A percentile compares a stretch with the other conserved stretches of the same genome.
Evolutionary conservation across 2,888 invertebrate species (phyloP).

Genomic region (Nomada fucata): DNA sequence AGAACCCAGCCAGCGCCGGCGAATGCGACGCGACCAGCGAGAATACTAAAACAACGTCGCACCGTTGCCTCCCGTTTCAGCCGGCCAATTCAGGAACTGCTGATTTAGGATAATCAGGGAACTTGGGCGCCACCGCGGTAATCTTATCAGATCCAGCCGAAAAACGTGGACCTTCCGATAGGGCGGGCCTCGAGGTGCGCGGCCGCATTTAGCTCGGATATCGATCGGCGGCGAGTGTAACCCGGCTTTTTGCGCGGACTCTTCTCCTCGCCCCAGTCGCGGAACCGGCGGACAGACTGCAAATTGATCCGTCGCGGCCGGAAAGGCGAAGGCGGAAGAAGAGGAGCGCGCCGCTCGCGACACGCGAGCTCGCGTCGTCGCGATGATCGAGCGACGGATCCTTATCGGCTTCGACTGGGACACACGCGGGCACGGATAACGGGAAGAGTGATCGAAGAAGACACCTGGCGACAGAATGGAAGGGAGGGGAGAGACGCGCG

Average conservation of each 20-base stretch:
- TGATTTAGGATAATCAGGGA: slow-evolving; percentile 32
- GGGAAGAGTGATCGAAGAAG: slow-evolving; percentile 24
- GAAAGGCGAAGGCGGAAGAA: too few relatives aligned
- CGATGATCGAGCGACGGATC: slow-evolving; percentile 30
- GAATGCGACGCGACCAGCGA: too few relatives aligned
- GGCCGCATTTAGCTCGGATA: slow-evolving; percentile 2
- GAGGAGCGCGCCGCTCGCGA: slow-evolving; percentile 13
- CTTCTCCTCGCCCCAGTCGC: slow-evolving; percentile 17
- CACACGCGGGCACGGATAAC: slow-evolving; percentile 71
- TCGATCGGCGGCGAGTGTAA: slow-evolving; percentile 42
- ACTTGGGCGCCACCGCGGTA: slow-evolving; percentile 9
- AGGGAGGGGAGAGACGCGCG: not conserved
- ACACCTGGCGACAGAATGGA: not conserved
- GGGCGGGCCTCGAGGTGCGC: not conserved
- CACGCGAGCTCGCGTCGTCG: slow-evolving; percentile 40
- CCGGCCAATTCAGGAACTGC: not conserved
- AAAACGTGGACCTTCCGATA: slow-evolving; percentile 23
- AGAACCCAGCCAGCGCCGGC: too few relatives aligned
- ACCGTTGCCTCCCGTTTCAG: too few relatives aligned
- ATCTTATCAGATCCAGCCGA: slow-evolving; percentile 29
- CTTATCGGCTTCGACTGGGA: slow-evolving; percentile 47
- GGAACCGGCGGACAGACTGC: slow-evolving; percentile 7
- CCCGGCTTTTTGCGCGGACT: slow-evolving; percentile 36
- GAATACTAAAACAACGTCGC: too few relatives aligned
- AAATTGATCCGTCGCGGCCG: slow-evolving; percentile 53